Percentiles rank a stretch among this genome's conserved stretches.
These are phyloP conservation scores for Mellivora capensis DNA, from an alignment of 2,113 vertebrate species.

Conservation along the genomic window DNA sequence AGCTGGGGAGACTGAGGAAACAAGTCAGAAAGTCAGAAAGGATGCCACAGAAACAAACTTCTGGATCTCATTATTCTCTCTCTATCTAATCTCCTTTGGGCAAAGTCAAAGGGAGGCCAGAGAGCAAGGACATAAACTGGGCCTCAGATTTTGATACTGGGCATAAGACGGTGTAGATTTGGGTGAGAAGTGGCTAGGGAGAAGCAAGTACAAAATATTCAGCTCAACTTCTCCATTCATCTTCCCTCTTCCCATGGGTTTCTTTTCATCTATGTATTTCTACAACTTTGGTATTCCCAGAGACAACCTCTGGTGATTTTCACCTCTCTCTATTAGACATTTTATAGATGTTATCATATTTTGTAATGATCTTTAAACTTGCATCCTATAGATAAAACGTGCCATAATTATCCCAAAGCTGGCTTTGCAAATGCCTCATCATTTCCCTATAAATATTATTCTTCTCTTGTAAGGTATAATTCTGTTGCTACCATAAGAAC, in stretches of 20 bases:
- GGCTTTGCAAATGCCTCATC: neutral
- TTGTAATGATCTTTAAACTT: neutral
- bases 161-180: accelerated
- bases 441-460: neutral
- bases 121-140: neutral
- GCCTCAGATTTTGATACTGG: neutral
- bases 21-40: neutral
- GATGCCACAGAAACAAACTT: neutral
- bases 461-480: neutral
- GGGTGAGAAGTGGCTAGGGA: neutral
- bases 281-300: neutral
- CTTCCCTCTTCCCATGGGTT: neutral
- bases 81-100: neutral
- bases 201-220: neutral
- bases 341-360: neutral
- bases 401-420: neutral
- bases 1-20: too few relatives aligned
- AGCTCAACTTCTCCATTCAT: neutral
- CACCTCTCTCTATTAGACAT: neutral
- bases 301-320: neutral
- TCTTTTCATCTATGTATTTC: neutral
- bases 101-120: neutral
- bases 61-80: neutral
- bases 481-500: neutral
- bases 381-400: neutral